Evolutionary conservation across 2,113 vertebrate genomes (phyloP).

Genomic region (Oryzias celebensis): DNA sequence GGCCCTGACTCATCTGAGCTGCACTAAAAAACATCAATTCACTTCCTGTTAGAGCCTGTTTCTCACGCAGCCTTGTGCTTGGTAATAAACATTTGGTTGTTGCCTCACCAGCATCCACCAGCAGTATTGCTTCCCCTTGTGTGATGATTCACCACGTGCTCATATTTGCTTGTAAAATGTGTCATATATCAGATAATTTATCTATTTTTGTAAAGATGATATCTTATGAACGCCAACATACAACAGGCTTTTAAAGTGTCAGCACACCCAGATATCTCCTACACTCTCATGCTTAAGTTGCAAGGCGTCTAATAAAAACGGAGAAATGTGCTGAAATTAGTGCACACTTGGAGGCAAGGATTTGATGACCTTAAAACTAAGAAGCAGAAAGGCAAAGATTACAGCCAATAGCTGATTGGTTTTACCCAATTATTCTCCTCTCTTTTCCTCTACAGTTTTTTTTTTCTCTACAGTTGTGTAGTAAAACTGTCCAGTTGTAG

Average conservation of each 20-base stretch:
- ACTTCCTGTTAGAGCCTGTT: constrained; percentile 12
- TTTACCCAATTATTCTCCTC: no score
- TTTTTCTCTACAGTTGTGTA: no score
- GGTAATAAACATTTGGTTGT: constrained; percentile 14
- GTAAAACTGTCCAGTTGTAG: no score
- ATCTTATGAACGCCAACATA: no score
- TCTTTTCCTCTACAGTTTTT: no score
- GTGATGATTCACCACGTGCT: constrained; percentile 24
- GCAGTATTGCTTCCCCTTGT: not conserved
- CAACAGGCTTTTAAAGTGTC: no score
- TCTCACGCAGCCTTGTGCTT: not conserved
- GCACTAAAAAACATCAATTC: not conserved
- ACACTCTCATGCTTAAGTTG: constrained; percentile 6
- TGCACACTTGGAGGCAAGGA: not conserved
- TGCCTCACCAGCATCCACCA: constrained; percentile 2
- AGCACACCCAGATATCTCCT: not conserved
- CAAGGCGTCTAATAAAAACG: constrained; percentile 16
- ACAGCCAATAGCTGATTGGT: not conserved
- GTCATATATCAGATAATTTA: not conserved
- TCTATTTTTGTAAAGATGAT: not conserved
- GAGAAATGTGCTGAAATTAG: constrained; percentile 14
- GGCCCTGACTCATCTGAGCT: constrained; percentile 5
- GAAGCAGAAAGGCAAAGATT: not conserved
- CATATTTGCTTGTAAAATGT: not conserved
- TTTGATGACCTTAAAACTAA: not conserved